Evolutionary conservation across 1,140 invertebrate species (phyloP), one percentile per base, ranked within the genome.

Genomic region (Hormaphis cornu): DNA sequence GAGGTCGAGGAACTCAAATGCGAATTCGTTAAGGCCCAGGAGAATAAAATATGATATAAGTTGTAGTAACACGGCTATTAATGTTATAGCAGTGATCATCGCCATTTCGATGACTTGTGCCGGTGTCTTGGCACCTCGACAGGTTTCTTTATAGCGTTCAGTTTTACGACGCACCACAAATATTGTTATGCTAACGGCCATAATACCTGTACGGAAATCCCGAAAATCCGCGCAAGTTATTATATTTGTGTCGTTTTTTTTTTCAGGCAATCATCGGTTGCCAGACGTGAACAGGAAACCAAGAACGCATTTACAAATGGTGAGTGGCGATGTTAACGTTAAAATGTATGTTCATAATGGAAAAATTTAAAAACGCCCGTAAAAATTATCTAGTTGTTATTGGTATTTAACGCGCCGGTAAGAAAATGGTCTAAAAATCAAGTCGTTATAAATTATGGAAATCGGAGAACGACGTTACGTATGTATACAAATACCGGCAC

Each of bases 251-350:
- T 5, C 14, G 28, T 1, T 54, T 54, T n/a, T 58, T 76, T 76
- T 84, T 83, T 35, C 82, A 89, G 87, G 91, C 44, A 90, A 87
- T 75, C 89, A 91, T 74, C 93, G 92, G 81, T 88, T 95, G 72
- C 87, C 89, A 56, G 87, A 93, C 78, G 85, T 94, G 48, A 89
- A 91, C 77, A 83, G 88, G 71, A 94, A 93, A 77, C 92, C 92
- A 14, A 91, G 90, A 76, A 92, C 84, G 73, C 85, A 88, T 24
- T 84, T 89, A 75, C 91, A 94, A 87, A 94, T 95, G 91, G 92
- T 95, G 78, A 89, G 90, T 86, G 28, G n/a, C 20, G 22, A 50
- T 14, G 24, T n/a, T 42, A 18, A 12, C 42, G 22, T 69, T 12
- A 22, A 42, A n/a, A 42, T 42, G 18, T 14, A 14, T 48, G 28